Conservation (phyloP, 2,888 invertebrate genomes). For the Tipula vernalis region DNA sequence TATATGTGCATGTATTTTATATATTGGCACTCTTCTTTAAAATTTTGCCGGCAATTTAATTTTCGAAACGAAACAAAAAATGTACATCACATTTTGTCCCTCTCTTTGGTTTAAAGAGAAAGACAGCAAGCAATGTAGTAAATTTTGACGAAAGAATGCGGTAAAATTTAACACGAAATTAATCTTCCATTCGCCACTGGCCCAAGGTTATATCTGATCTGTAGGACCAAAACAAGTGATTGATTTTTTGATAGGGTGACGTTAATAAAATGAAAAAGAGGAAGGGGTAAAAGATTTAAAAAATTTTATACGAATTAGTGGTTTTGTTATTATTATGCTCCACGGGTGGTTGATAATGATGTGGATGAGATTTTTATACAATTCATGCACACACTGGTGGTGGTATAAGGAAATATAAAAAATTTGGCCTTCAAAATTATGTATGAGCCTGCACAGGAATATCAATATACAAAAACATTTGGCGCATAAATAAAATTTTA, state of each 20-base stretch:
- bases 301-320: background rate
- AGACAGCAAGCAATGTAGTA: background rate
- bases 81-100: background rate
- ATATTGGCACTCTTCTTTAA: background rate
- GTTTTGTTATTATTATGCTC: background rate
- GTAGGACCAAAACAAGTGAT: background rate
- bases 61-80: background rate
- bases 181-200: background rate
- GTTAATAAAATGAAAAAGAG: background rate
- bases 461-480: background rate
- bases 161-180: background rate
- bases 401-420: background rate
- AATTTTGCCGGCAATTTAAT: background rate
- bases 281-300: too few species aligned
- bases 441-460: background rate
- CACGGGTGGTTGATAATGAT: background rate
- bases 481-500: background rate
- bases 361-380: background rate
- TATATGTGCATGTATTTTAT: background rate
- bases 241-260: background rate
- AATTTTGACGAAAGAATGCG: background rate
- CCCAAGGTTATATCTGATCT: background rate
- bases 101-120: background rate
- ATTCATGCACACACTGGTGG: background rate
- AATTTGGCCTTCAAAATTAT: background rate